Conservation (phyloP, 64 coral and sea anemone species). For the Montipora foliosa region DNA sequence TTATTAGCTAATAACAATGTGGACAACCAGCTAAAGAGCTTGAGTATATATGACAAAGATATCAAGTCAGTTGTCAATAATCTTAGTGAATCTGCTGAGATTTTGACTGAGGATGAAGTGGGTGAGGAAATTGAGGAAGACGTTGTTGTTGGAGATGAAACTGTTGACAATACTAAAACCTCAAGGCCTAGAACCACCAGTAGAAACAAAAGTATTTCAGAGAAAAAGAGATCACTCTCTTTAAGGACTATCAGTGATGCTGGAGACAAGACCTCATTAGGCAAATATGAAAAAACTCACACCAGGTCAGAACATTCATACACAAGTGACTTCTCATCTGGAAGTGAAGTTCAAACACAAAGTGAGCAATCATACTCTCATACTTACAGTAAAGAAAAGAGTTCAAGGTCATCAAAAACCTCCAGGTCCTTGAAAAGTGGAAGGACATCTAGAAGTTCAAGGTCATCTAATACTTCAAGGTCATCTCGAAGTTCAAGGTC, state of each 20-base stretch:
- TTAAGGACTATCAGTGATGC: slow-evolving; percentile 40
- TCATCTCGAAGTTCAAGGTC: slow-evolving; percentile 54
- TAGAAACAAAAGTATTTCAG: slow-evolving; percentile 17
- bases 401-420: slow-evolving; percentile 55
- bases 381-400: slow-evolving; percentile 53
- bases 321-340: slow-evolving; percentile 66
- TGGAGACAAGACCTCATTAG: slow-evolving; percentile 23
- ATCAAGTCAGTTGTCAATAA: slow-evolving; percentile 48
- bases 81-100: slow-evolving; percentile 57
- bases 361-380: slow-evolving; percentile 50
- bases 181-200: neutral
- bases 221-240: slow-evolving; percentile 39
- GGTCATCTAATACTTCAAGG: slow-evolving; percentile 46
- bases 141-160: slow-evolving; percentile 21
- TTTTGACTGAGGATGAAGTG: slow-evolving; percentile 90
- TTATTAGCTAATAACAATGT: slow-evolving; percentile 71
- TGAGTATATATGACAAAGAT: slow-evolving; percentile 38
- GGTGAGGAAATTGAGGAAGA: slow-evolving; percentile 92
- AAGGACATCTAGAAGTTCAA: slow-evolving; percentile 58
- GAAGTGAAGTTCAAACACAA: slow-evolving; percentile 58
- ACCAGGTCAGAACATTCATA: slow-evolving; percentile 36
- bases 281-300: slow-evolving; percentile 14
- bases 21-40: slow-evolving; percentile 27
- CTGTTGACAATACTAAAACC: neutral
- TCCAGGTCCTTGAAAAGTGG: slow-evolving; percentile 43